These are phyloP conservation scores for Ellobius talpinus DNA, from an alignment of 2,113 vertebrate species.

Conservation along the genomic window DNA sequence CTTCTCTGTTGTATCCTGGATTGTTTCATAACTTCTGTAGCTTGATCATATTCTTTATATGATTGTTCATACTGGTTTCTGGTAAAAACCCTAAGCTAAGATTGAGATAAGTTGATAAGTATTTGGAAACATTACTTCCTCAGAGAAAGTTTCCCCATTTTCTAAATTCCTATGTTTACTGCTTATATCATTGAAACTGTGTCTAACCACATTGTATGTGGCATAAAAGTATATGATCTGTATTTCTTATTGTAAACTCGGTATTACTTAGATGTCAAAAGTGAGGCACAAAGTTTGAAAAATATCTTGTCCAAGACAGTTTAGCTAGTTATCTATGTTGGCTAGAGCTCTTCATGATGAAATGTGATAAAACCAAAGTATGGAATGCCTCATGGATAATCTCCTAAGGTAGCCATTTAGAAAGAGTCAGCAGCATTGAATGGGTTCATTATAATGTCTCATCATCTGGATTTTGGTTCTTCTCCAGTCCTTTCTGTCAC, in stretches of 20 bases:
- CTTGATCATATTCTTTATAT: background rate
- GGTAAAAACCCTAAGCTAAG: background rate
- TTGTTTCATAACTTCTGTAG: background rate
- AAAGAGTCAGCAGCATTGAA: background rate
- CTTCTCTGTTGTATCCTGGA: background rate
- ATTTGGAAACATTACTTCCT: background rate
- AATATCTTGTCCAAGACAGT: background rate
- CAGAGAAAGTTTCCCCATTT: background rate
- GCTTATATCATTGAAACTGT: background rate
- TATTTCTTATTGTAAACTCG: background rate
- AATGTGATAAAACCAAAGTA: background rate
- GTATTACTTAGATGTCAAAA: background rate
- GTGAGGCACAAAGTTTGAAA: background rate
- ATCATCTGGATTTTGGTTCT: background rate
- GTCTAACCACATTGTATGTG: background rate
- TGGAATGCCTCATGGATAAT: background rate
- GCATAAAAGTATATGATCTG: background rate
- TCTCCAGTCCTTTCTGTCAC: background rate
- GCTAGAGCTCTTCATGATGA: background rate
- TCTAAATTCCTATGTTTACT: background rate
- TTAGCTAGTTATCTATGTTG: background rate
- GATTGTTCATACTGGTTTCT: background rate
- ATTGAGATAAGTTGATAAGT: background rate
- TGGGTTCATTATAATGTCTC: background rate
- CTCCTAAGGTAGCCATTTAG: background rate